Percentiles rank a stretch among this genome's conserved stretches.
phyloP scores from a whole-genome alignment of 2,797 vertebrate genomes.

The Gymnothorax reevesii region DNA sequence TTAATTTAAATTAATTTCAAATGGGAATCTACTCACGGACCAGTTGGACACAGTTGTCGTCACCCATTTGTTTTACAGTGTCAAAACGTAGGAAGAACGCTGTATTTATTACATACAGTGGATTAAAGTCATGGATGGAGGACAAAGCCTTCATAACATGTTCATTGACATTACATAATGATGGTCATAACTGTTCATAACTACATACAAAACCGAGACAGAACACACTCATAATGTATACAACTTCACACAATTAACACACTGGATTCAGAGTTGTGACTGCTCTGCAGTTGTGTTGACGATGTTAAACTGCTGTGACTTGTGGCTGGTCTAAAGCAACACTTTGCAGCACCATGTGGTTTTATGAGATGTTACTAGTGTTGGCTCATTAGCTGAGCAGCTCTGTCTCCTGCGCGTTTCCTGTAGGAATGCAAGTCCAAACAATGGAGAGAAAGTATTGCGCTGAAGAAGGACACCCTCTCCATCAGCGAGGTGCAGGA shows the following conservation, averaged over 20 bases:
- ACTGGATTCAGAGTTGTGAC: not conserved
- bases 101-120: not conserved
- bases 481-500: constrained; percentile 92
- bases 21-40: not conserved
- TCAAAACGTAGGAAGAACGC: not conserved
- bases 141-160: not conserved
- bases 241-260: not conserved
- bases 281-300: not conserved
- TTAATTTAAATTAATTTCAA: not conserved
- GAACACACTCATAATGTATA: not conserved
- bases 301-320: not conserved
- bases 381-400: not conserved
- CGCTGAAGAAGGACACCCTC: constrained; percentile 85
- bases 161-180: not conserved
- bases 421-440: constrained; percentile 90
- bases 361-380: not conserved
- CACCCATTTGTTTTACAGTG: not conserved
- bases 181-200: not conserved
- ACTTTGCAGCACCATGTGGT: not conserved
- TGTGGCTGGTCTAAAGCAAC: not conserved
- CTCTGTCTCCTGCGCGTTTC: not conserved
- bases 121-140: not conserved
- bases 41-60: not conserved
- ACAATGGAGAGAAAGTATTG: constrained; percentile 86
- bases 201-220: too few relatives aligned